These are phyloP conservation scores for Tetragonisca angustula DNA, from an alignment of 2,888 invertebrate genomes.

Conservation along the genomic window DNA sequence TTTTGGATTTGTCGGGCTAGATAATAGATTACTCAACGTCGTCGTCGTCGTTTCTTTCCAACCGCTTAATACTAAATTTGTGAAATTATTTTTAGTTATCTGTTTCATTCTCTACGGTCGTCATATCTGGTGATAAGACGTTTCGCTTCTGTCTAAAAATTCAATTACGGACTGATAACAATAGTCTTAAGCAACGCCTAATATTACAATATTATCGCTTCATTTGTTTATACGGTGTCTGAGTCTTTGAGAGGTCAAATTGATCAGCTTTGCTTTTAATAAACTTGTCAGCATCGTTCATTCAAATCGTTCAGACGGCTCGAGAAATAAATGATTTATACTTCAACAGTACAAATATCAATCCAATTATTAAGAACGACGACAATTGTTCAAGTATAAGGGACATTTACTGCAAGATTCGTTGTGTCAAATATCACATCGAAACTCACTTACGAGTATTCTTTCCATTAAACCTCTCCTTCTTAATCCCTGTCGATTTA, in stretches of 20 bases:
- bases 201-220: not conserved
- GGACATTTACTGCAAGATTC: not conserved
- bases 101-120: not conserved
- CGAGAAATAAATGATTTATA: too few relatives aligned
- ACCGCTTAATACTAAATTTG: not conserved
- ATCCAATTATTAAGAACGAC: too few relatives aligned
- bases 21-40: not conserved
- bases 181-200: not conserved
- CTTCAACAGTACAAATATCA: too few relatives aligned
- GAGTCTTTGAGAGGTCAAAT: not conserved
- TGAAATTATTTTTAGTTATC: not conserved
- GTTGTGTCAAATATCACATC: too few relatives aligned
- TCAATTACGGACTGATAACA: not conserved
- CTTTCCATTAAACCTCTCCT: not conserved
- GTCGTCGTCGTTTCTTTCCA: too few relatives aligned
- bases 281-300: not conserved
- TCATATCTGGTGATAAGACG: not conserved
- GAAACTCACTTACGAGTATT: not conserved
- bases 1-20: not conserved
- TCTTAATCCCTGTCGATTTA: conserved; percentile 10
- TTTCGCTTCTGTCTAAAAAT: not conserved
- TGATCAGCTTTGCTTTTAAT: not conserved
- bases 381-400: too few relatives aligned
- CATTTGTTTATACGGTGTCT: not conserved
- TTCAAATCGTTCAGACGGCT: not conserved